Percentiles rank a stretch among this genome's conserved stretches.
Evolutionary conservation across 2,113 vertebrate species (phyloP).

Genomic region (Engraulis encrasicolus): DNA sequence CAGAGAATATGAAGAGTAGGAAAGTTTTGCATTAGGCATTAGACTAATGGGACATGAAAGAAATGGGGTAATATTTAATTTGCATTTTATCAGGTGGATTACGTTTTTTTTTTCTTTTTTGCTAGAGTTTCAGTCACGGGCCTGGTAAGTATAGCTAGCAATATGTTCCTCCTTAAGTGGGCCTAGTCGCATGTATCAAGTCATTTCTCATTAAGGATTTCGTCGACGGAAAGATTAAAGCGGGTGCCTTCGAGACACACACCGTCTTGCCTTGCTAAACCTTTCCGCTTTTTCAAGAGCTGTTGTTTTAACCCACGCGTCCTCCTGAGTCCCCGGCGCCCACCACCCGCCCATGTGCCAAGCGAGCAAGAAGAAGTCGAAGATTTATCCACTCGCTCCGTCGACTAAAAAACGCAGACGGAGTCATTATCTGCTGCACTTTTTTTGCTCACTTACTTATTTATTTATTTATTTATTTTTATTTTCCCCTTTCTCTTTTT

Average conservation of each 20-base stretch:
- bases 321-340: background rate
- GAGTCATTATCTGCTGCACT: conserved; percentile 4
- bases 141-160: background rate
- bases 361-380: conserved; percentile 7
- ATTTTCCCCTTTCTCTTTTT: no score
- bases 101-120: background rate
- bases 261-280: background rate
- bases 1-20: conserved; percentile 15
- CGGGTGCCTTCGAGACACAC: background rate
- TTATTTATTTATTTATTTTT: conserved; percentile 7
- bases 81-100: conserved; percentile 20
- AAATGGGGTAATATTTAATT: conserved; percentile 45
- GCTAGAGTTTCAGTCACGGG: background rate
- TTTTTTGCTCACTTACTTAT: no score
- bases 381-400: conserved; percentile 3
- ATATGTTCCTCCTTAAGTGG: background rate
- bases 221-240: background rate
- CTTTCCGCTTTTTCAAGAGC: background rate
- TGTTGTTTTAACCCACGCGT: background rate
- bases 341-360: background rate
- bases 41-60: conserved; percentile 29
- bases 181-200: conserved; percentile 7
- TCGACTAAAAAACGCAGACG: background rate
- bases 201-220: background rate
- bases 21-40: conserved; percentile 39